phyloP scores from a whole-genome alignment of 2,113 vertebrate genomes.

The Notothenia rossii region DNA sequence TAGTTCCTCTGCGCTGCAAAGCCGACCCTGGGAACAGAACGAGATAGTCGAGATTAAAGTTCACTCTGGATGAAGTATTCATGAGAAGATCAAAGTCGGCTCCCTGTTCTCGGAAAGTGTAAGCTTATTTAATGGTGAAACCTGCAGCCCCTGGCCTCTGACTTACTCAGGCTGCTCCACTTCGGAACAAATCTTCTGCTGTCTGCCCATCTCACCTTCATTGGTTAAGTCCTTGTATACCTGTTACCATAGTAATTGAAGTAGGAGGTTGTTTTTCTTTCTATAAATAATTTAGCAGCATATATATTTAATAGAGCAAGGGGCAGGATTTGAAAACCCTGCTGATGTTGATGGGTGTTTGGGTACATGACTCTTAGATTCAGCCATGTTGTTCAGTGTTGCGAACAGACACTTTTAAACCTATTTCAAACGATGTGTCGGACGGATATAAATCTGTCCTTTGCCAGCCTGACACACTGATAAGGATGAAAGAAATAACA shows the following conservation, averaged over 20 bases:
- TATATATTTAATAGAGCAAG: conserved; percentile 66
- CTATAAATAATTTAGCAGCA: conserved; percentile 68
- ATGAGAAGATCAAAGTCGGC: conserved; percentile 67
- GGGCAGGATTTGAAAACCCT: conserved; percentile 42
- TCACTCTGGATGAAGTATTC: conserved; percentile 65
- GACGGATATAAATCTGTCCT: conserved; percentile 16
- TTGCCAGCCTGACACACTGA: not conserved
- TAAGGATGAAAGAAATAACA: conserved; percentile 54
- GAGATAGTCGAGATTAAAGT: conserved; percentile 58
- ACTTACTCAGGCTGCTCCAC: not conserved
- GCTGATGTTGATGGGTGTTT: conserved; percentile 48
- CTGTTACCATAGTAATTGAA: conserved; percentile 52
- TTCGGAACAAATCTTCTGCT: conserved; percentile 15
- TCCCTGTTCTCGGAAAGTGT: conserved; percentile 42
- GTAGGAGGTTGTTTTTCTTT: conserved; percentile 28
- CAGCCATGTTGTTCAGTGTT: conserved; percentile 19
- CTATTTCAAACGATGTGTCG: conserved; percentile 15
- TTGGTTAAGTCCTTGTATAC: conserved; percentile 37
- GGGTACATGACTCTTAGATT: conserved; percentile 37
- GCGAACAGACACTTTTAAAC: conserved; percentile 38
- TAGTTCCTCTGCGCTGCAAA: conserved; percentile 29
- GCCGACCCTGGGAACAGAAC: conserved; percentile 50
- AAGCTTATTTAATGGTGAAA: conserved; percentile 65
- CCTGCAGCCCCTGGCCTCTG: conserved; percentile 20
- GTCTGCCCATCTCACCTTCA: conserved; percentile 14